Evolutionary conservation across 2,888 invertebrate species (phyloP).

Genomic region (Lithophane semibrunnea): DNA sequence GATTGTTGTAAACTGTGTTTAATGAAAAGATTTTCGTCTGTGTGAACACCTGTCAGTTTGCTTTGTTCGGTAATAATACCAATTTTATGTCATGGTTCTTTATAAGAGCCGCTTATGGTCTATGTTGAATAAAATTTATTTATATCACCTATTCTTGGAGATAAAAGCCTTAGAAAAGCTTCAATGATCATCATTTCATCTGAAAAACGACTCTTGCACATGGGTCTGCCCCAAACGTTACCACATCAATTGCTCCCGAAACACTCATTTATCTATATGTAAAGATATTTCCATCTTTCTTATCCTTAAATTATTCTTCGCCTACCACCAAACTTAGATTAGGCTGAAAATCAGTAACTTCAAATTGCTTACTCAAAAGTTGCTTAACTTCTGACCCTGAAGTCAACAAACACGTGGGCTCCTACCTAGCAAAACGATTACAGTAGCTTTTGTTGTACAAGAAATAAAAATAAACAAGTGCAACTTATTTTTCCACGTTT

Average conservation of each 20-base stretch:
- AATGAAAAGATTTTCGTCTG: background rate
- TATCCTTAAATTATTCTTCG: background rate
- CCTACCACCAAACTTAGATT: background rate
- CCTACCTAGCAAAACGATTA: background rate
- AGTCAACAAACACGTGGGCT: conserved; percentile 14
- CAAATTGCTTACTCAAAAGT: conserved; percentile 5
- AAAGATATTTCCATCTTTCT: background rate
- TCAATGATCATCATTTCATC: background rate
- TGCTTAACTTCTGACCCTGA: conserved; percentile 11
- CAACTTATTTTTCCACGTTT: conserved; percentile 50
- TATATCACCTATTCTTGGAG: background rate
- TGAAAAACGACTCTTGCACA: background rate
- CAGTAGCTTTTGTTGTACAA: conserved; percentile 32
- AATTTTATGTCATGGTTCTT: background rate
- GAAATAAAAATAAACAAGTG: conserved; percentile 53
- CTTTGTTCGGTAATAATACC: background rate
- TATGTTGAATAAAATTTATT: background rate
- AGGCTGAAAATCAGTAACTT: background rate
- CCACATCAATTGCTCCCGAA: background rate
- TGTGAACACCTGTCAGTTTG: background rate
- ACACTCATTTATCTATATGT: background rate
- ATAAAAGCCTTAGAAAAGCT: background rate
- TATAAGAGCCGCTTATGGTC: background rate
- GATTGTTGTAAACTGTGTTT: conserved; percentile 21
- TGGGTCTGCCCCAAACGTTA: too few relatives aligned